Percentiles rank a stretch among this genome's conserved stretches.
Evolutionary conservation across 2,113 vertebrate species (phyloP).

Genomic region (Upupa epops): DNA sequence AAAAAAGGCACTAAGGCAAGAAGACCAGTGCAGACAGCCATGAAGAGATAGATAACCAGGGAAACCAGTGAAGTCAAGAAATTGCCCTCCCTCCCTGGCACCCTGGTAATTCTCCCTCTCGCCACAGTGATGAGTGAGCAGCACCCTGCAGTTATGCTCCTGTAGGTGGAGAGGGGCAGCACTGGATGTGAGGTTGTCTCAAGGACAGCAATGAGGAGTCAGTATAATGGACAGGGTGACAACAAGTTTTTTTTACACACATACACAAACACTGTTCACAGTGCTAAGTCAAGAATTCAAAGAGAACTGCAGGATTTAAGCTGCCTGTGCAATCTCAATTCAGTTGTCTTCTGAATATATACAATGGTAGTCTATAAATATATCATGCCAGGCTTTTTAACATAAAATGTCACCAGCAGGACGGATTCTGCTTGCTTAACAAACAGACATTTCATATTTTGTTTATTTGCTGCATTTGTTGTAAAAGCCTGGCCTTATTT

Average conservation of each 20-base stretch:
- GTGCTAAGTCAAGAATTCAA: not conserved
- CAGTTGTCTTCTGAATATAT: not conserved
- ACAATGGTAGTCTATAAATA: constrained; percentile 3
- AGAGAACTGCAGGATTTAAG: not conserved
- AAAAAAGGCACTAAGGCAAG: not conserved
- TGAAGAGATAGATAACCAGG: not conserved
- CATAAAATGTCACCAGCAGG: not conserved
- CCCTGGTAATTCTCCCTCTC: not conserved
- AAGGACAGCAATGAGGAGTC: too few species aligned
- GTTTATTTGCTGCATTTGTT: constrained; percentile 21
- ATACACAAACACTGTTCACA: not conserved
- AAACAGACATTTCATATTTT: constrained; percentile 5
- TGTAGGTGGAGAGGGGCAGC: not conserved
- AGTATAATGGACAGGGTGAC: not conserved
- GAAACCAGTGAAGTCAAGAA: not conserved
- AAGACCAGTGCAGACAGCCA: not conserved
- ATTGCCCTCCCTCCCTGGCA: not conserved
- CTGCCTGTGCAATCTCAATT: not conserved
- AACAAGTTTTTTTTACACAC: not conserved
- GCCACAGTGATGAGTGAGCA: not conserved
- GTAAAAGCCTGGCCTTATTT: constrained; percentile 9
- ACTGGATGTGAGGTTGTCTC: not conserved
- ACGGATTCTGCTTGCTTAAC: not conserved
- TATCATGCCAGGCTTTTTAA: not conserved
- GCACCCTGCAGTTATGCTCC: not conserved